Evolutionary conservation across 2,888 invertebrate species (phyloP), one percentile per base, ranked within the genome.

Genomic region (Eilema caniola): DNA sequence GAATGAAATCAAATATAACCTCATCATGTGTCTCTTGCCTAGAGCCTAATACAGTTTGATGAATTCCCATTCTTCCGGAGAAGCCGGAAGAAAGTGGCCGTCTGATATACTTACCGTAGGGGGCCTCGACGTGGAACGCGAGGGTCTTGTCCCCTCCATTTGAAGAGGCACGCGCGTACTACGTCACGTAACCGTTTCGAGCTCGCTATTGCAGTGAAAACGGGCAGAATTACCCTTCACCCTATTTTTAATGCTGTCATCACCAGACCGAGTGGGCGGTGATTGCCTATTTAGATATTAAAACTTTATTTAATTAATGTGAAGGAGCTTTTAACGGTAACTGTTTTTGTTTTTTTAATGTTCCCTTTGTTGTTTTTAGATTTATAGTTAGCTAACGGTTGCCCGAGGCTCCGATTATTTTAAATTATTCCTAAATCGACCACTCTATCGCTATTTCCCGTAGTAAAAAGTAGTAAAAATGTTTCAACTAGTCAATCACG

Each of bases 201-300:
- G 8, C n/a, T 10, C 53, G 20, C n/a, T 53, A n/a, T 53, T 53
- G 20, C 20, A 20, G n/a, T 53, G 53, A n/a, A n/a, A 53, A 53
- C 53, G n/a, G 53, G 20, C 20, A 2, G 53, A 20, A 20, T 53
- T 53, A 53, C 53, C 53, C 53, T 53, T n/a, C 53, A 53, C 53
- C 53, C 53, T 53, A 53, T 53, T 53, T 53, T 53, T 53, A 53
- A 53, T 53, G n/a, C 53, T 53, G 53, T 53, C 53, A 53, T 53
- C 53, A 53, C 53, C 53, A 53, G 47, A n/a, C 20, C 53, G 47
- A n/a, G 53, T 53, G 53, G 53, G 53, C 53, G n/a, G n/a, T 53
- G 53, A 53, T 53, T 53, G 53, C 53, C 53, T n/a, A 53, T 53
- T 53, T 53, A 53, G 53, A 53, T 53, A 53, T n/a, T 53, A 7